These are phyloP conservation scores for Rhinatrema bivittatum DNA, from an alignment of 2,797 vertebrate genomes.

Conservation along the genomic window DNA sequence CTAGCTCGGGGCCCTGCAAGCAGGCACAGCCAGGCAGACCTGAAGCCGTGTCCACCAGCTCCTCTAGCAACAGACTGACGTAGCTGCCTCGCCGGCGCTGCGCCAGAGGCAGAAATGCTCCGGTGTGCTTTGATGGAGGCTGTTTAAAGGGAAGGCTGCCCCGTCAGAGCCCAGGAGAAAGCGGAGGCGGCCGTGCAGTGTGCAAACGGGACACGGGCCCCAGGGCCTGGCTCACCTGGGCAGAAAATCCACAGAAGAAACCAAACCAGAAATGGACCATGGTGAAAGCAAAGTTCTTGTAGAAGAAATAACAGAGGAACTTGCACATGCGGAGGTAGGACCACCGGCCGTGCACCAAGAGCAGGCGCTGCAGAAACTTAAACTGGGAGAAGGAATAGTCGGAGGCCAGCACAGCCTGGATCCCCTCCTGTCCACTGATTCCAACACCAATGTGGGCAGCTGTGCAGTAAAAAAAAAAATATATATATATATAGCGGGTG, in stretches of 20 bases:
- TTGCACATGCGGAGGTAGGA: slow-evolving; percentile 95
- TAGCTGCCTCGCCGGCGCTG: no score
- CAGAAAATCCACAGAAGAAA: slow-evolving; percentile 94
- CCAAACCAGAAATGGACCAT: slow-evolving; percentile 98
- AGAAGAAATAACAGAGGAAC: slow-evolving; percentile 97
- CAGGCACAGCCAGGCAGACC: neutral
- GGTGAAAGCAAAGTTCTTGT: slow-evolving; percentile 97
- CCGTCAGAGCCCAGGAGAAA: no score
- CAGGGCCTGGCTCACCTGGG: slow-evolving; percentile 78
- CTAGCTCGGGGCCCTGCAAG: neutral
- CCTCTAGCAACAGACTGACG: no score
- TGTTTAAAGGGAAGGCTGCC: no score
- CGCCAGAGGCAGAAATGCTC: no score
- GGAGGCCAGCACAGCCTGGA: slow-evolving; percentile 84
- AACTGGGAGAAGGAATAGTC: slow-evolving; percentile 95
- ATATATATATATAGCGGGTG: no score
- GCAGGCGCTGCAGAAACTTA: slow-evolving; percentile 85
- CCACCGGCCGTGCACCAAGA: slow-evolving; percentile 92
- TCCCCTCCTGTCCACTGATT: slow-evolving; percentile 92
- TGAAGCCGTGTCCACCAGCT: no score
- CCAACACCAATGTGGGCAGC: slow-evolving; percentile 90
- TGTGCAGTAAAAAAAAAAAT: slow-evolving; percentile 32
- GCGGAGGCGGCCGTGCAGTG: rapidly evolving
- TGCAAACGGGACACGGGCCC: neutral
- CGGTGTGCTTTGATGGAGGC: no score